A percentile compares a stretch with the other conserved stretches of the same genome.
phyloP scores from a whole-genome alignment of 2,113 vertebrate species.

The Menura novaehollandiae region DNA sequence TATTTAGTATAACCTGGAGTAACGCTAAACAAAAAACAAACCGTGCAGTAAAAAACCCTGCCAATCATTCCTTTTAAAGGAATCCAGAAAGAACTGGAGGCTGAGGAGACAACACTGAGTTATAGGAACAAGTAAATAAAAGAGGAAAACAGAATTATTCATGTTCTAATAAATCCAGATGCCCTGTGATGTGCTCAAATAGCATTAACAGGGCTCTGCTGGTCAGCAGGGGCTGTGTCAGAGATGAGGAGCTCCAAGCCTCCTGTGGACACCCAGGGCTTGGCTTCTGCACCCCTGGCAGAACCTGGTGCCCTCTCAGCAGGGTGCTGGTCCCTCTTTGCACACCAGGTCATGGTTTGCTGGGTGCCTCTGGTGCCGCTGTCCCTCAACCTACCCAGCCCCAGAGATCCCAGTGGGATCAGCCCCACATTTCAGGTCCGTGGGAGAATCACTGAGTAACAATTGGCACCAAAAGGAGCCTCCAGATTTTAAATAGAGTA shows the following conservation, averaged over 20 bases:
- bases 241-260: background rate
- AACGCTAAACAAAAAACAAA: background rate
- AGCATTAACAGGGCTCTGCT: background rate
- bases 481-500: background rate
- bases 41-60: background rate
- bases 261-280: background rate
- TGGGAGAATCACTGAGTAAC: background rate
- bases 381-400: background rate
- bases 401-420: background rate
- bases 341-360: background rate
- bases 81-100: background rate
- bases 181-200: background rate
- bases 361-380: background rate
- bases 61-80: background rate
- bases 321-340: background rate
- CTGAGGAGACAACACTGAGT: background rate
- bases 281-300: background rate
- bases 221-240: background rate
- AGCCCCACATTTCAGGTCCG: background rate
- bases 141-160: background rate
- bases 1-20: background rate
- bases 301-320: background rate
- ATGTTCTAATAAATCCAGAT: background rate
- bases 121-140: background rate
- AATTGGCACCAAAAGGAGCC: background rate